Percentiles rank a stretch among this genome's conserved stretches.
Evolutionary conservation across 1,140 invertebrate species (phyloP).

Genomic region (Trichogramma pretiosum): DNA sequence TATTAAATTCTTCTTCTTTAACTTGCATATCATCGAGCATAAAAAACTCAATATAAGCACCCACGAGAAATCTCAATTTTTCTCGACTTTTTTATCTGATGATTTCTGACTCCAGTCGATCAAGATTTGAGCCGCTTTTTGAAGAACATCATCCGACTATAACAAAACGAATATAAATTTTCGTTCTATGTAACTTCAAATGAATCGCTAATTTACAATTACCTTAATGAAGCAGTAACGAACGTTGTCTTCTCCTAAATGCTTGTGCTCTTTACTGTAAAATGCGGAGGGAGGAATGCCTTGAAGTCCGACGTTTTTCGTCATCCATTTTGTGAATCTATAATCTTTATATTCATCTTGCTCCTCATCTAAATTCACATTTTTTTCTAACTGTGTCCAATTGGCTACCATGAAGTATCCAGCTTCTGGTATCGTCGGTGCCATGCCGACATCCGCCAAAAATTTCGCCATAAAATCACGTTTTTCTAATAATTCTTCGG

Average conservation of each 20-base stretch:
- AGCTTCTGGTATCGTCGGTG: constrained; percentile 86
- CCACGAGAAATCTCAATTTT: too few species aligned
- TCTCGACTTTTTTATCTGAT: too few species aligned
- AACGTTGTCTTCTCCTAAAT: constrained; percentile 78
- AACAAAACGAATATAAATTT: constrained; percentile 23
- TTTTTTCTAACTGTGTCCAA: constrained; percentile 65
- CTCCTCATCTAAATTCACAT: constrained; percentile 59
- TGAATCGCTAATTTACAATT: constrained; percentile 17
- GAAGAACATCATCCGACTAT: constrained; percentile 68
- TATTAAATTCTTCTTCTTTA: too few species aligned
- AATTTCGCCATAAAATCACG: constrained; percentile 75
- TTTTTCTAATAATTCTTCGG: constrained; percentile 72
- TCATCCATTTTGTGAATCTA: constrained; percentile 91
- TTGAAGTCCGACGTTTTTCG: constrained; percentile 83
- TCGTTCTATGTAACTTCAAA: constrained; percentile 5
- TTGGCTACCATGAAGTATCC: constrained; percentile 96
- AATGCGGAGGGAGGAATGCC: constrained; percentile 93
- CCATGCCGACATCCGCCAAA: constrained; percentile 73
- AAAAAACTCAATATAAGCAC: too few species aligned
- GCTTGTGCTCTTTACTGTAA: constrained; percentile 75
- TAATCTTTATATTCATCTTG: constrained; percentile 74
- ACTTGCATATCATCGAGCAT: too few species aligned
- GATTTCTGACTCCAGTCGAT: constrained; percentile 57
- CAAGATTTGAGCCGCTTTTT: constrained; percentile 58
- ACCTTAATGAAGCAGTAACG: constrained; percentile 93